A percentile compares a stretch with the other conserved stretches of the same genome.
Evolutionary conservation across 2,797 vertebrate genomes (phyloP).

Genomic region (Hypotaenidia okinawae): DNA sequence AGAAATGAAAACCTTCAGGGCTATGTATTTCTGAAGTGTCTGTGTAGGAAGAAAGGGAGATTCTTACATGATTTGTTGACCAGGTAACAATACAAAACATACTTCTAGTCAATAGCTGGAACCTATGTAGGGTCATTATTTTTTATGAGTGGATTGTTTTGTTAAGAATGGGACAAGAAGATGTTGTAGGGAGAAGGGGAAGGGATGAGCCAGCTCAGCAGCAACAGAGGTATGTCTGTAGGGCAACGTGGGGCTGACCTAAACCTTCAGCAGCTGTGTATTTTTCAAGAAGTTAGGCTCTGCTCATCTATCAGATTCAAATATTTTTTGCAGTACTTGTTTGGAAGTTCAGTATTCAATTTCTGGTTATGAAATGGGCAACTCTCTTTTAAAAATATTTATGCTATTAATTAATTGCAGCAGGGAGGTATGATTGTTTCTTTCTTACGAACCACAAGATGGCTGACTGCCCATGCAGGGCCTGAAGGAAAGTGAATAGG

Average conservation of each 20-base stretch:
- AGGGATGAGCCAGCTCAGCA: background rate
- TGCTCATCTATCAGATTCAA: background rate
- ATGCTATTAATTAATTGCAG: background rate
- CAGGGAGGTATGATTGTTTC: background rate
- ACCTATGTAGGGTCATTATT: rapidly evolving
- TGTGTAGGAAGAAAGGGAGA: background rate
- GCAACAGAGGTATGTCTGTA: too few species aligned
- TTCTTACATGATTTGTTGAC: background rate
- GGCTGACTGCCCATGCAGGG: background rate
- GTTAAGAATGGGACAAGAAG: background rate
- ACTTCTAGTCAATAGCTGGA: background rate
- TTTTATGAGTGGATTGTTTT: background rate
- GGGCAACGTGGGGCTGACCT: rapidly evolving
- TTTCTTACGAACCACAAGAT: background rate
- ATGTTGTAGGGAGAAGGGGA: background rate
- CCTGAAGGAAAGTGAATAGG: background rate
- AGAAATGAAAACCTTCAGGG: background rate
- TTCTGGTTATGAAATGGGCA: background rate
- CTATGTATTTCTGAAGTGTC: rapidly evolving
- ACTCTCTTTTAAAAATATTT: background rate
- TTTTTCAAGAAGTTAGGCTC: background rate
- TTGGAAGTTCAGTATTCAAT: background rate
- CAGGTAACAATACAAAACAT: background rate
- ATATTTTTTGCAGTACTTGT: background rate
- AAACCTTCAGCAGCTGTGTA: rapidly evolving